Percentiles rank a stretch among this genome's conserved stretches.
phyloP scores from a whole-genome alignment of 1,140 invertebrate species.

The Drosophila seguyi region DNA sequence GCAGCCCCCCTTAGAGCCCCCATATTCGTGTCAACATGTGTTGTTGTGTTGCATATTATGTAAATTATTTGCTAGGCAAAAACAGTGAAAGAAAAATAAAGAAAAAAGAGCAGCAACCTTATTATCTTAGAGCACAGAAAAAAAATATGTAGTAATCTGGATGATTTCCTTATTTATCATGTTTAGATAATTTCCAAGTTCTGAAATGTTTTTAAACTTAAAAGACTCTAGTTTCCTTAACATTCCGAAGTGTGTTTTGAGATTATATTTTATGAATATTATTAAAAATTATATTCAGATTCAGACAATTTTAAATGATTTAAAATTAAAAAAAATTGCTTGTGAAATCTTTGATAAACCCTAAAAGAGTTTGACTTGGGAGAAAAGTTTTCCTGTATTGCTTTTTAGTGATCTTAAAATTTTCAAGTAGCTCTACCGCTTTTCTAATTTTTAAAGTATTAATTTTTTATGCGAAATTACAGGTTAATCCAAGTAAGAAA shows the following conservation, averaged over 20 bases:
- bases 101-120: conserved; percentile 28
- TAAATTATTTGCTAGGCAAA: conserved; percentile 78
- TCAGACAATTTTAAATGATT: background rate
- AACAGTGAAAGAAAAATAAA: background rate
- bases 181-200: background rate
- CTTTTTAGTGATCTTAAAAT: background rate
- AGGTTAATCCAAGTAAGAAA: background rate
- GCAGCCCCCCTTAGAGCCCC: too few relatives aligned
- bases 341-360: background rate
- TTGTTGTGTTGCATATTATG: conserved; percentile 77
- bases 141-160: too few relatives aligned
- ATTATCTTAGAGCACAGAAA: conserved; percentile 28
- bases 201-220: background rate
- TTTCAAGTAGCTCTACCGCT: background rate
- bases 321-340: background rate
- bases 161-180: background rate
- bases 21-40: conserved; percentile 74
- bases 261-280: too few relatives aligned
- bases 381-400: too few relatives aligned
- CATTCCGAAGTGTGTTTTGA: too few relatives aligned
- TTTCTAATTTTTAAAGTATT: background rate
- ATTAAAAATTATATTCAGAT: background rate
- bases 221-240: background rate
- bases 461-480: background rate
- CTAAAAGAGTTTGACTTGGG: background rate